phyloP scores from a whole-genome alignment of 1,140 invertebrate genomes.

The Drosophila kohkoa region DNA sequence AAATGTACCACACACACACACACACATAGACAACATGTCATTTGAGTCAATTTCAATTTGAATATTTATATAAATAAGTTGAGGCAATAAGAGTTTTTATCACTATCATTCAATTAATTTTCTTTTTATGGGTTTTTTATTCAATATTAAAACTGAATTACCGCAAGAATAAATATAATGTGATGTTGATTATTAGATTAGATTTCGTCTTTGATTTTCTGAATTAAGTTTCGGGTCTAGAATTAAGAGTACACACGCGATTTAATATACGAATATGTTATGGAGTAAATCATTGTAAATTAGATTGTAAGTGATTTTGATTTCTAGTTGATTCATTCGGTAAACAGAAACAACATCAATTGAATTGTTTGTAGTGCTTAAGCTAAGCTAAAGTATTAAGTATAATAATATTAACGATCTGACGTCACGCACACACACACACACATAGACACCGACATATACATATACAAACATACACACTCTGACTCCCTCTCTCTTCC shows the following conservation, averaged over 20 bases:
- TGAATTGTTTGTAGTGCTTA: constrained; percentile 39
- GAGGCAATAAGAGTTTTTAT: background rate
- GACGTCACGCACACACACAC: constrained; percentile 33
- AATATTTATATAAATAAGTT: constrained; percentile 36
- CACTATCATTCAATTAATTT: background rate
- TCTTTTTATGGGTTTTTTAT: background rate
- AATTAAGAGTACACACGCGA: background rate
- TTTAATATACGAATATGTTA: constrained; percentile 6
- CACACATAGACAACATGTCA: constrained; percentile 27
- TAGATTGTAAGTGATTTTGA: constrained; percentile 12
- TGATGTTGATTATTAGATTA: constrained; percentile 10
- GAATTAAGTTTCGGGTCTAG: background rate
- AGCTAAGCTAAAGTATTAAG: constrained; percentile 42
- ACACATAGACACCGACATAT: constrained; percentile 9
- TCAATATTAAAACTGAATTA: background rate
- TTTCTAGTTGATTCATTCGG: constrained; percentile 14
- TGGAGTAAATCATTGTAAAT: constrained; percentile 2
- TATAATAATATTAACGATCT: constrained; percentile 33
- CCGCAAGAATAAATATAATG: constrained; percentile 2
- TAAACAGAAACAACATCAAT: constrained; percentile 22
- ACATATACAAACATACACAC: constrained; percentile 15
- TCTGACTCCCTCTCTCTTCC: constrained; percentile 16
- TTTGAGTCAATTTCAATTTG: constrained; percentile 62
- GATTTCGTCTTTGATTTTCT: background rate
- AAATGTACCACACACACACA: constrained; percentile 28